phyloP scores from a whole-genome alignment of 2,888 invertebrate species.

The Eilema caniola region DNA sequence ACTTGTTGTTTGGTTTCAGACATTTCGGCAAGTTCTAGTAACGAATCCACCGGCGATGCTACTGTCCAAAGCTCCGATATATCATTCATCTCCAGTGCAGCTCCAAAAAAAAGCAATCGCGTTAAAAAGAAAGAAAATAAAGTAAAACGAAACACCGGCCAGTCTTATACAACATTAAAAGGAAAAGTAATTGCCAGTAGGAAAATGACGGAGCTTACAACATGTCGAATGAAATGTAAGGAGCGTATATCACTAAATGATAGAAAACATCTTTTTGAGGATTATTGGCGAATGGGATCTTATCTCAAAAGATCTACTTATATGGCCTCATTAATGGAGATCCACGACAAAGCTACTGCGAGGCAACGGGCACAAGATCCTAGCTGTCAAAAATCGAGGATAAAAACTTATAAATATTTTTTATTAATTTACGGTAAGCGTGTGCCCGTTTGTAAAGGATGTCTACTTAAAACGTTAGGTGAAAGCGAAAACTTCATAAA shows the following conservation, averaged over 20 bases:
- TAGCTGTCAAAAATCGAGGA: constrained; percentile 1
- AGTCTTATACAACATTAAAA: constrained; percentile 11
- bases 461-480: constrained; percentile 10
- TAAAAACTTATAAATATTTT: constrained; percentile 6
- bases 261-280: neutral
- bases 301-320: neutral
- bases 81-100: neutral
- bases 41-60: neutral
- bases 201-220: constrained; percentile 2
- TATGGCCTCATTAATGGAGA: constrained; percentile 6
- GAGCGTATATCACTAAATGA: no score
- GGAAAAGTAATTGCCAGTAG: constrained; percentile 1
- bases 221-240: constrained; percentile 6
- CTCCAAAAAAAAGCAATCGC: neutral
- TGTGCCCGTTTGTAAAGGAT: constrained; percentile 1
- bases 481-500: neutral
- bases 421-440: neutral
- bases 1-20: neutral
- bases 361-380: constrained; percentile 2
- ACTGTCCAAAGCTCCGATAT: neutral
- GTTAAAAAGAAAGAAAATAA: neutral
- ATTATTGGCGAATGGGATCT: constrained; percentile 6
- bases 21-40: neutral
- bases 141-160: constrained; percentile 10
- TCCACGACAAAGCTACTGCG: constrained; percentile 1